Percentiles rank a stretch among this genome's conserved stretches.
phyloP scores from a whole-genome alignment of 2,888 invertebrate species.

The Sinodicranocentrus sp. region DNA sequence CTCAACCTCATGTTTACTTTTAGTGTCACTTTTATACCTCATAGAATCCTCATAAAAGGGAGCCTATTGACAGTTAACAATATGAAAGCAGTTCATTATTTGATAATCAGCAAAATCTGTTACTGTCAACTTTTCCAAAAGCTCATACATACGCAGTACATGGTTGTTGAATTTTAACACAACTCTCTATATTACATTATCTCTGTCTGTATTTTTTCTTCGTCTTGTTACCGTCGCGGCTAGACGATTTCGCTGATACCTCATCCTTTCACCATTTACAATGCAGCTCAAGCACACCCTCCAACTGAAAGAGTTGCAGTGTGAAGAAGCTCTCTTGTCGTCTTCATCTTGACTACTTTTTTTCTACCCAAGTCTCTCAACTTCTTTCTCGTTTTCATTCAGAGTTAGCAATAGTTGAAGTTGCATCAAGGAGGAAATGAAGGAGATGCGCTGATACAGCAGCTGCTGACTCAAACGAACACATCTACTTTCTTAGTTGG shows the following conservation, averaged over 20 bases:
- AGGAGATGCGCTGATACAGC: neutral
- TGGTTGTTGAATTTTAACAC: neutral
- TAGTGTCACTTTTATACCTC: no score
- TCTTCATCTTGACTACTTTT: neutral
- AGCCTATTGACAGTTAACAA: no score
- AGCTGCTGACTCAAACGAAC: constrained; percentile 27
- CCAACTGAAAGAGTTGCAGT: neutral
- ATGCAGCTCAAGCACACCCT: constrained; percentile 1
- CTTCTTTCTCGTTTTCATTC: neutral
- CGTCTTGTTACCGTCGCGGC: neutral
- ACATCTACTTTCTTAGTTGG: neutral
- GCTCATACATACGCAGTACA: no score
- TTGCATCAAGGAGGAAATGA: neutral
- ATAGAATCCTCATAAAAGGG: no score
- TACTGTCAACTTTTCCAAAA: no score
- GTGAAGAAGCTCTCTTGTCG: neutral
- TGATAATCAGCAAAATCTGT: neutral
- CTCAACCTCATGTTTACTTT: no score
- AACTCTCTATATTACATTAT: no score
- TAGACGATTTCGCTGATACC: neutral
- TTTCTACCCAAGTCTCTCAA: neutral
- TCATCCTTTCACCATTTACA: neutral
- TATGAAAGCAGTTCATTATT: neutral
- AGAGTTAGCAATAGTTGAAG: neutral
- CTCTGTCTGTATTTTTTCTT: neutral